Conservation (phyloP, 2,888 invertebrate genomes). For the Rugalucina vietnamica region DNA sequence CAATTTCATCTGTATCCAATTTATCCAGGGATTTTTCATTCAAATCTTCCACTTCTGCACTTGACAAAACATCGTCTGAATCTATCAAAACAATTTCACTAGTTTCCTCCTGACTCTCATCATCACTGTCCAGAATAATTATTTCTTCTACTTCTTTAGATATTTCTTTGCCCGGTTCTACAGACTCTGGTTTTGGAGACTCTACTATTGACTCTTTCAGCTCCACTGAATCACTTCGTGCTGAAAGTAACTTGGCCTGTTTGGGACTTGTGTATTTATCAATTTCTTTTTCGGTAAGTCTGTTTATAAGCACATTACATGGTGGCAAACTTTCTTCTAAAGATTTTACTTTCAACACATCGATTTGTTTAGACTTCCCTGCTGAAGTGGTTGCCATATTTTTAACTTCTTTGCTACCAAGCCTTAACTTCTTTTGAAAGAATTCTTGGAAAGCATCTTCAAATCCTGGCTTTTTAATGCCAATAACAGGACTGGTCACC, state of each 20-base stretch:
- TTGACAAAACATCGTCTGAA: neutral
- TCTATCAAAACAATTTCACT: no score
- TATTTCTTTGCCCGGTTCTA: neutral
- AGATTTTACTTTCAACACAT: neutral
- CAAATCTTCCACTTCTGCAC: neutral
- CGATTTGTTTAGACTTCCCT: no score
- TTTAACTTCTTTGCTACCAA: neutral
- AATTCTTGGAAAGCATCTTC: conserved; percentile 30
- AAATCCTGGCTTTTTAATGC: conserved; percentile 11
- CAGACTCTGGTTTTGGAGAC: no score
- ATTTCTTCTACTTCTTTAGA: neutral
- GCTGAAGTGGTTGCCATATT: no score
- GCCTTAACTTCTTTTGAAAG: neutral
- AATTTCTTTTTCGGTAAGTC: conserved; percentile 33
- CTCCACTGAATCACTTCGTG: no score
- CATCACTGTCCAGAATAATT: conserved; percentile 22
- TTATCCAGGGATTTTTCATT: neutral
- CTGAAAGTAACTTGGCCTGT: no score
- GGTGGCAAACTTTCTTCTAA: neutral
- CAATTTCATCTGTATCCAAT: neutral
- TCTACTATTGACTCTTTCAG: no score
- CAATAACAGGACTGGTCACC: no score
- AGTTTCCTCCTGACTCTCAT: neutral
- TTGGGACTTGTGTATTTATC: conserved; percentile 6
- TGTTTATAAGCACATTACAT: conserved; percentile 26